Conservation (phyloP, 2,797 vertebrate species). For the Hydrocynus forskahlii region DNA sequence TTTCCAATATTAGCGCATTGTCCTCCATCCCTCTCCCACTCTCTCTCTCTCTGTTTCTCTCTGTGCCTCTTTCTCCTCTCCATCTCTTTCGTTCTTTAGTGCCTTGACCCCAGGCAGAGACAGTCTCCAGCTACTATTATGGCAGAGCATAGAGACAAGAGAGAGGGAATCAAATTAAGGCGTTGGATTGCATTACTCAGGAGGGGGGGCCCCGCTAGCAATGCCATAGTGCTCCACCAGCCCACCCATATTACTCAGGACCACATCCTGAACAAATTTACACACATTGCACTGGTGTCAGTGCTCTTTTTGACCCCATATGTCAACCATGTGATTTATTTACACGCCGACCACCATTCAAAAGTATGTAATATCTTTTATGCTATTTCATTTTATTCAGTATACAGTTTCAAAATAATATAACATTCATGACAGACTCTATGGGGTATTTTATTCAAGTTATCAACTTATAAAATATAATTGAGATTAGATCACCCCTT, state of each 20-base stretch:
- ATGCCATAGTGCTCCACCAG: constrained; percentile 7
- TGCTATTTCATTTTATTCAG: too few relatives aligned
- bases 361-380: not conserved
- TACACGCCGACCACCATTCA: not conserved
- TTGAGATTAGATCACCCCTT: too few relatives aligned
- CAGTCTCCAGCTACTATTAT: constrained; percentile 30
- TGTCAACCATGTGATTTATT: not conserved
- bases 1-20: constrained; percentile 12
- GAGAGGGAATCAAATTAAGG: constrained; percentile 37
- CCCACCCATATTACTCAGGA: constrained; percentile 2
- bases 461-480: too few relatives aligned
- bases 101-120: constrained; percentile 21
- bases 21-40: not conserved
- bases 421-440: too few relatives aligned
- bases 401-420: too few relatives aligned
- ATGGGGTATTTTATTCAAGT: too few relatives aligned
- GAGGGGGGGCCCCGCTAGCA: not conserved
- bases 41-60: not conserved
- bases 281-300: not conserved
- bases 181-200: constrained; percentile 25
- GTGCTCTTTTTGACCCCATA: not conserved
- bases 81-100: constrained; percentile 31
- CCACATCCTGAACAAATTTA: not conserved
- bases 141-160: constrained; percentile 26
- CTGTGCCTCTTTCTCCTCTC: not conserved